Conservation (phyloP, 2,113 vertebrate genomes). For the Ascaphus truei region DNA sequence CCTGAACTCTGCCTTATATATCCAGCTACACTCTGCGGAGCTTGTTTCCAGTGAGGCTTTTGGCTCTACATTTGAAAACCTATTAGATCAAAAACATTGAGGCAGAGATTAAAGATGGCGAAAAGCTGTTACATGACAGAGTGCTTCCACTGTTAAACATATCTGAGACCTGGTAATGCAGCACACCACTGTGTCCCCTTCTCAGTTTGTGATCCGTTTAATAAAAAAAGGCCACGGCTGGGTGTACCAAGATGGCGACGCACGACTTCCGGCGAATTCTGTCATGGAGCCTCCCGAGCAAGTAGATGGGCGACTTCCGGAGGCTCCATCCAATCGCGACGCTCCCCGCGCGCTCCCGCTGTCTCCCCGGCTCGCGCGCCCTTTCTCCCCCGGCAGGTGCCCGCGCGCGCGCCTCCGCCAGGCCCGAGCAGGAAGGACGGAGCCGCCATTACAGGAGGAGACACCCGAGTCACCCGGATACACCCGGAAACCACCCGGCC, state of each 20-base stretch:
- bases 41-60: no score
- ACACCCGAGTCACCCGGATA: slow-evolving; percentile 35
- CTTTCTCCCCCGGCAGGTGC: slow-evolving; percentile 26
- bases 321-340: no score
- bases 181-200: no score
- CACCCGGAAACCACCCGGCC: slow-evolving; percentile 33
- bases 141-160: no score
- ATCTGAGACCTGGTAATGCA: no score
- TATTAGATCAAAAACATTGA: no score
- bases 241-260: background rate
- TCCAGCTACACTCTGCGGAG: no score
- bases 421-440: slow-evolving; percentile 29
- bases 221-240: background rate
- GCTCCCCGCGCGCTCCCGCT: slow-evolving; percentile 10
- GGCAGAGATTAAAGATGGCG: no score
- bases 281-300: background rate
- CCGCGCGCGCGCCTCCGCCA: slow-evolving; percentile 20
- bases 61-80: no score
- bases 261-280: background rate
- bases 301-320: slow-evolving; percentile 19
- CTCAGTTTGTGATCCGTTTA: no score
- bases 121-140: no score
- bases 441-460: slow-evolving; percentile 29
- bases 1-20: no score
- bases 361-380: background rate